Evolutionary conservation across 2,888 invertebrate species (phyloP), one percentile per base, ranked within the genome.

Genomic region (Lepas anatifera): DNA sequence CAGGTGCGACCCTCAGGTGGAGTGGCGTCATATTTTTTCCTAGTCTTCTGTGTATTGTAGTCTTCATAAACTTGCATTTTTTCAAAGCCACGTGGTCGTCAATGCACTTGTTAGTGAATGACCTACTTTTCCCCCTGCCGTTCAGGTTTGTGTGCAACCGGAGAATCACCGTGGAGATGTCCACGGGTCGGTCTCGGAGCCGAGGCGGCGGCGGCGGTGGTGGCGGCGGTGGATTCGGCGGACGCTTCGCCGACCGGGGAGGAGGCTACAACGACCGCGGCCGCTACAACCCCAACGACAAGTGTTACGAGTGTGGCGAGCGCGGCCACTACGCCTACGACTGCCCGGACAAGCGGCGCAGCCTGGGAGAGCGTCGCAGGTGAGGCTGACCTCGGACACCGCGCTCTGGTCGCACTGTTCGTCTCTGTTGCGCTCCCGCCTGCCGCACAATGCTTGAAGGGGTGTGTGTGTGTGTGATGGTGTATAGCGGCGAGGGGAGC

Each of bases 231-330:
- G 27, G 71, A 70, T 83, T 73, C 41, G 70, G 82, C 69, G 76
- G 75, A 7, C 69, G 74, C 39, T 70, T 67, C 37, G 29, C 70
- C 70, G 83, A 73, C 46, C 70, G 82, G 68, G 76, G 75, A 7
- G 75, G 76, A 16, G 73, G 73, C 25, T 75, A 75, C 27, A 72
- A 77, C 77, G 22, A 78, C 77, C 73, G 78, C n/a, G 82, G 87
- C 68, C 89, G 92, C 29, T 89, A 92, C 77, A 89, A 93, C 75
- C 91, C 92, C 16, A 92, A 93, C 77, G 95, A 95, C 81, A 87
- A 92, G 73, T 95, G 95, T 81, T 95, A 95, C 78, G 94, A 95
- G 78, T 95, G 95, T 81, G 95, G 95, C 48, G 93, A 92, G 77
- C 85, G 92, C 73, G 95, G 95, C 13, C 95, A 95, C 80, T 95